A percentile compares a stretch with the other conserved stretches of the same genome.
These are phyloP conservation scores for Rhingia rostrata DNA, from an alignment of 2,888 invertebrate genomes.

Conservation along the genomic window DNA sequence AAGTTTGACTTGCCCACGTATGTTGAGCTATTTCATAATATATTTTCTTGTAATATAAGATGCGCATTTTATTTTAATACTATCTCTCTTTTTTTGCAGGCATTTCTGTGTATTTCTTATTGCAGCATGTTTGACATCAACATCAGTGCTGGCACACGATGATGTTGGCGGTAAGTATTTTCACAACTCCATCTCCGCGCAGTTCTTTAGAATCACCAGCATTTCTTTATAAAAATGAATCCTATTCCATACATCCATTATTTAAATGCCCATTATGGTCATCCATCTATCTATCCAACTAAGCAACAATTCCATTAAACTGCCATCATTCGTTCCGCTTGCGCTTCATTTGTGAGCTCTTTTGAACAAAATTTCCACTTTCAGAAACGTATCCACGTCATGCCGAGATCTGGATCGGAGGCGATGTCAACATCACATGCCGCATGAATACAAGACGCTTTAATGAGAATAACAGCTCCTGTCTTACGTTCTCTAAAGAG, in stretches of 20 bases:
- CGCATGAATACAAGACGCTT: slow-evolving; percentile 78
- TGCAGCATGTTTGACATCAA: slow-evolving; percentile 2
- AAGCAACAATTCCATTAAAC: slow-evolving; percentile 43
- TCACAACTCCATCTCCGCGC: slow-evolving; percentile 20
- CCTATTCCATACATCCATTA: slow-evolving; percentile 34
- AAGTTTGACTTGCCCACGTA: background rate
- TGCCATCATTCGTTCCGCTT: slow-evolving; percentile 29
- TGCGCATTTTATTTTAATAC: background rate
- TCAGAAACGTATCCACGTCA: slow-evolving; percentile 76
- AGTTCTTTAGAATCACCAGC: slow-evolving; percentile 24
- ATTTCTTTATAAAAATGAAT: slow-evolving; percentile 47
- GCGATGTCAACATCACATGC: slow-evolving; percentile 79
- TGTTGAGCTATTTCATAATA: background rate
- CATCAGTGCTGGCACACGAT: slow-evolving; percentile 3
- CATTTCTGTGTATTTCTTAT: slow-evolving; percentile 5
- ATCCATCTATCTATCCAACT: slow-evolving; percentile 27
- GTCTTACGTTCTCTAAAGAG: slow-evolving; percentile 77
- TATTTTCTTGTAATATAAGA: background rate
- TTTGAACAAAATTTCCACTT: slow-evolving; percentile 35
- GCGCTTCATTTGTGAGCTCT: slow-evolving; percentile 4
- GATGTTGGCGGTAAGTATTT: slow-evolving; percentile 48
- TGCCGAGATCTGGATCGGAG: slow-evolving; percentile 78
- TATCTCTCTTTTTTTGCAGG: slow-evolving; percentile 14
- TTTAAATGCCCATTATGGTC: slow-evolving; percentile 27
- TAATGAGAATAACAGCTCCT: slow-evolving; percentile 74